phyloP scores from a whole-genome alignment of 2,888 invertebrate genomes.

The Philereme vetulata region DNA sequence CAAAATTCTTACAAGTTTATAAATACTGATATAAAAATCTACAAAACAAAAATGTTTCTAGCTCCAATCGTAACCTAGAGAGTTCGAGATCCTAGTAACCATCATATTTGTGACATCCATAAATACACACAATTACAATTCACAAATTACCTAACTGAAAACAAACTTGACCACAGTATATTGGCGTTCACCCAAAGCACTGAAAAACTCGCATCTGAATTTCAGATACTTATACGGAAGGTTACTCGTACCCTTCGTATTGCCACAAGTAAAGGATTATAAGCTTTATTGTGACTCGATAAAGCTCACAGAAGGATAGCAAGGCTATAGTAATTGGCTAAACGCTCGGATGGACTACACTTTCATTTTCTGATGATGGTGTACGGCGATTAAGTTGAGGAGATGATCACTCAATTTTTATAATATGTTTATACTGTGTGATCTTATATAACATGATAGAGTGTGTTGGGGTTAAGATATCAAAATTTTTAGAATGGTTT shows the following conservation, averaged over 20 bases:
- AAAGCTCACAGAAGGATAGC: slow-evolving; percentile 11
- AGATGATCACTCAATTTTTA: slow-evolving; percentile 35
- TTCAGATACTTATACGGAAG: slow-evolving; percentile 60
- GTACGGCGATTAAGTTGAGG: slow-evolving; percentile 41
- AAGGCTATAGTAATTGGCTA: slow-evolving; percentile 53
- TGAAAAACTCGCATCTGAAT: slow-evolving; percentile 65
- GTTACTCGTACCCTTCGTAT: slow-evolving; percentile 49
- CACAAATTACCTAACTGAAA: slow-evolving; percentile 67
- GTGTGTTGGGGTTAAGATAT: background rate
- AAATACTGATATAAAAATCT: too few relatives aligned
- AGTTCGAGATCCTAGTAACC: slow-evolving; percentile 6
- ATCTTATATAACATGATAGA: background rate
- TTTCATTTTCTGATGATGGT: slow-evolving; percentile 55
- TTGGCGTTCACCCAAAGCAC: slow-evolving; percentile 62
- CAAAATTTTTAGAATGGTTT: too few relatives aligned
- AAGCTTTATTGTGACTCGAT: slow-evolving; percentile 14
- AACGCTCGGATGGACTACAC: slow-evolving; percentile 55
- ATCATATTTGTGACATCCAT: slow-evolving; percentile 38
- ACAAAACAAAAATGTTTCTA: too few relatives aligned
- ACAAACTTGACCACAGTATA: slow-evolving; percentile 61
- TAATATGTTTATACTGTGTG: slow-evolving; percentile 3
- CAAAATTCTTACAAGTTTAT: too few relatives aligned
- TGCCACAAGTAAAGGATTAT: slow-evolving; percentile 25
- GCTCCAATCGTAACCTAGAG: too few relatives aligned
- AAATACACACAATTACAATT: slow-evolving; percentile 49